Conservation (phyloP, 2,797 vertebrate species). For the Myotis planiceps region DNA sequence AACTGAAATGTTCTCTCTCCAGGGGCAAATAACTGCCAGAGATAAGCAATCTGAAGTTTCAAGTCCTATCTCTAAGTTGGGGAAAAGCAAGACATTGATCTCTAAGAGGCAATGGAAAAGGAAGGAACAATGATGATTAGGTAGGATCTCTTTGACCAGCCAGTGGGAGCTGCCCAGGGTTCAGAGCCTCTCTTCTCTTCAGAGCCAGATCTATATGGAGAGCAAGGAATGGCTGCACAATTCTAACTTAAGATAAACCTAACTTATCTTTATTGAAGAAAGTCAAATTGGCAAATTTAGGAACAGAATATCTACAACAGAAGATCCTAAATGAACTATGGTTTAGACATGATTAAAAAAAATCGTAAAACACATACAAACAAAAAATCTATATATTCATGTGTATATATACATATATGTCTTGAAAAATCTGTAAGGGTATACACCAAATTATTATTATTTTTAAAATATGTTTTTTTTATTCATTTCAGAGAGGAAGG, state of each 20-base stretch:
- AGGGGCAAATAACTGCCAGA: not conserved
- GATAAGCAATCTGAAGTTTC: not conserved
- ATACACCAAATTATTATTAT: conserved; percentile 16
- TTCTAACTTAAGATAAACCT: not conserved
- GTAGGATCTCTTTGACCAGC: not conserved
- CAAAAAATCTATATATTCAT: not conserved
- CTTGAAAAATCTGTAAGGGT: not conserved
- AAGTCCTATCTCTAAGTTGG: not conserved
- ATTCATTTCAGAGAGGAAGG: no score
- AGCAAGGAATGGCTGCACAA: not conserved
- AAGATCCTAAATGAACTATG: conserved; percentile 4
- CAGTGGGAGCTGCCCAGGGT: not conserved
- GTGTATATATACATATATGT: not conserved
- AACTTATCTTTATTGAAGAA: not conserved
- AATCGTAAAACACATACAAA: not conserved
- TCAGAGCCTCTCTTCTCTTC: not conserved
- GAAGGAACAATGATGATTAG: not conserved
- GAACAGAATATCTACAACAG: not conserved
- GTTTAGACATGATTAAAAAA: not conserved
- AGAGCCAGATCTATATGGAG: not conserved
- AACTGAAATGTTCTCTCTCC: conserved; percentile 31
- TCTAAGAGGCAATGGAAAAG: not conserved
- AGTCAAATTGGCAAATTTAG: not conserved
- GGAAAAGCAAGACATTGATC: not conserved
- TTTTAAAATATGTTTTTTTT: not conserved